Percentiles rank a stretch among this genome's conserved stretches.
Evolutionary conservation across 2,888 invertebrate species (phyloP).

Genomic region (Orthosia incerta): DNA sequence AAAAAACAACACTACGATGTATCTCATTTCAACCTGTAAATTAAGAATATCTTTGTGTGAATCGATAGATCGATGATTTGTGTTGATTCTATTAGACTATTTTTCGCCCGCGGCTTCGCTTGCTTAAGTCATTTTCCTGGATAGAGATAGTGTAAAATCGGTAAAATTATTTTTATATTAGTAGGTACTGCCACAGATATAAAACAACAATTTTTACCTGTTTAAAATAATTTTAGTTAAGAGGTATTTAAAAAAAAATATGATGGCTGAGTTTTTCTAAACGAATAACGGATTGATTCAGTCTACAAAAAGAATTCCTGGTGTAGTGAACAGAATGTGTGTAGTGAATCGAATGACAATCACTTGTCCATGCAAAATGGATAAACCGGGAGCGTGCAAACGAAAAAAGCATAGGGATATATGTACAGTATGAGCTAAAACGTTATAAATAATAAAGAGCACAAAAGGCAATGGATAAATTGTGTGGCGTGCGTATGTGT

Average conservation of each 20-base stretch:
- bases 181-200: background rate
- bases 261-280: constrained; percentile 22
- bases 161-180: background rate
- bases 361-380: constrained; percentile 79
- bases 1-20: background rate
- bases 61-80: background rate
- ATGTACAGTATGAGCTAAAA: constrained; percentile 77
- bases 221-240: background rate
- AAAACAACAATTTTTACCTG: background rate
- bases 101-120: background rate
- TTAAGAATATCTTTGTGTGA: background rate
- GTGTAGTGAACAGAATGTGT: constrained; percentile 55
- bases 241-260: constrained; percentile 5
- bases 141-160: background rate
- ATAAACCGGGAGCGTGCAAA: constrained; percentile 77
- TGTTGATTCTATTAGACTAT: background rate
- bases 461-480: constrained; percentile 88
- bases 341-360: constrained; percentile 65
- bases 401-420: constrained; percentile 77
- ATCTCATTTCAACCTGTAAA: background rate
- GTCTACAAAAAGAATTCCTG: constrained; percentile 42
- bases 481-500: constrained; percentile 83
- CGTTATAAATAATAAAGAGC: constrained; percentile 84
- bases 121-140: background rate
- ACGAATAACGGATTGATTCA: constrained; percentile 43